Evolutionary conservation across 2,797 vertebrate genomes (phyloP), one percentile per base, ranked within the genome.

Genomic region (Rhinogobio ventralis): DNA sequence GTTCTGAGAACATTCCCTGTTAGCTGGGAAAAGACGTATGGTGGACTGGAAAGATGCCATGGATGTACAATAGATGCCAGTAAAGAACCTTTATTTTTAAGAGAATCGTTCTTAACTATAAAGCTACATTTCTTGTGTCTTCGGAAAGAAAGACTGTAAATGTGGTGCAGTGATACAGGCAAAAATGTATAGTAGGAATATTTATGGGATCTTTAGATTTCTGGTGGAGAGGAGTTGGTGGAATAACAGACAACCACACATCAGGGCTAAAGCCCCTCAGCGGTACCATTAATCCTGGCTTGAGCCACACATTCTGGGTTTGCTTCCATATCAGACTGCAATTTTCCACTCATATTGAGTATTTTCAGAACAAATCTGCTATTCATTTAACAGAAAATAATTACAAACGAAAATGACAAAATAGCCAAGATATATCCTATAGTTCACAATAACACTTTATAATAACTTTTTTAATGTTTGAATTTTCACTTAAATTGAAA

Each of bases 281-380:
- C 82, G 86, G 36, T 57, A 72, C 60, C 62, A 60, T 89, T 88
- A 88, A 91, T 90, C 85, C 73, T 33, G 25, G 33, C 67, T 79
- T 87, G 79, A 80, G 72, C 83, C 84, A 55, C 82, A 78, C 20
- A 33, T 66, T 88, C 71, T 69, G 71, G 46, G 82, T 42, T 71
- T 71, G 20, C 30, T 69, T 25, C 69, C 74, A 71, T 79, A 49
- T 51, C 46, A 5, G 9, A 55, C 17, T n/a, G n/a, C 68, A 30
- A 67, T 76, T 80, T 66, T 51, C 83, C 79, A 76, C 71, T 49
- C 69, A 15, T 62, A 20, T 39, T 28, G 42, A 77, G 28, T 49
- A 1, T 30, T 71, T 30, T 69, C 33, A 62, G n/a, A 45, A 71
- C 28, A 79, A 39, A 25, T 51, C 62, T 74, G 46, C 17, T 30